Percentiles rank a stretch among this genome's conserved stretches.
phyloP scores from a whole-genome alignment of 2,888 invertebrate genomes.

The Spodoptera littoralis region DNA sequence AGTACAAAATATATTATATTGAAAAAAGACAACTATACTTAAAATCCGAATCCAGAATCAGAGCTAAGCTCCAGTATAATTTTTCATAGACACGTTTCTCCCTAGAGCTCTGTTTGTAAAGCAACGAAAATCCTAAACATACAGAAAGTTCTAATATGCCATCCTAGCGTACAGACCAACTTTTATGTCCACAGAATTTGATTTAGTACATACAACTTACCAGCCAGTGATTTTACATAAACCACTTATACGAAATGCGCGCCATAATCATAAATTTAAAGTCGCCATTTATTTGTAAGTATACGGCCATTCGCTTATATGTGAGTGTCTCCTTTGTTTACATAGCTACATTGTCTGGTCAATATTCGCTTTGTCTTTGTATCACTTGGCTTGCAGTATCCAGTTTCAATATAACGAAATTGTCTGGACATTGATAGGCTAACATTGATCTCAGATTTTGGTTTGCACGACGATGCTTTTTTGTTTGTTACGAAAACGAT shows the following conservation, averaged over 20 bases:
- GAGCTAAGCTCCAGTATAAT: no score
- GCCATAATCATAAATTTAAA: slow-evolving; percentile 44
- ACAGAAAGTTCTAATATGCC: neutral
- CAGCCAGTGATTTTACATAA: slow-evolving; percentile 30
- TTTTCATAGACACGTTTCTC: no score
- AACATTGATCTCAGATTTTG: slow-evolving; percentile 12
- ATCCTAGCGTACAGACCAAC: neutral
- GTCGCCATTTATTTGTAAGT: slow-evolving; percentile 34
- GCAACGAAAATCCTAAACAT: neutral
- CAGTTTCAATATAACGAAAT: slow-evolving; percentile 41
- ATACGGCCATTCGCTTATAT: slow-evolving; percentile 26
- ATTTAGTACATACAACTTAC: slow-evolving; percentile 19
- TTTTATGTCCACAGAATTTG: slow-evolving; percentile 13
- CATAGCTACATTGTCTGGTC: slow-evolving; percentile 27
- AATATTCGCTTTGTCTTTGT: slow-evolving; percentile 27
- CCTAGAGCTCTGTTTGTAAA: no score
- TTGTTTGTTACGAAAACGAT: no score
- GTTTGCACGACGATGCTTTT: neutral
- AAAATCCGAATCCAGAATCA: no score
- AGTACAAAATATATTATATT: no score
- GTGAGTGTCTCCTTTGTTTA: slow-evolving; percentile 22
- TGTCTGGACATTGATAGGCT: slow-evolving; percentile 20
- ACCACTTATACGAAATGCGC: slow-evolving; percentile 27
- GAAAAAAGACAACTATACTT: no score
- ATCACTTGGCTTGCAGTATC: slow-evolving; percentile 30